Evolutionary conservation across 1,140 invertebrate genomes (phyloP).

Genomic region (Leptonema lineaticorne): DNA sequence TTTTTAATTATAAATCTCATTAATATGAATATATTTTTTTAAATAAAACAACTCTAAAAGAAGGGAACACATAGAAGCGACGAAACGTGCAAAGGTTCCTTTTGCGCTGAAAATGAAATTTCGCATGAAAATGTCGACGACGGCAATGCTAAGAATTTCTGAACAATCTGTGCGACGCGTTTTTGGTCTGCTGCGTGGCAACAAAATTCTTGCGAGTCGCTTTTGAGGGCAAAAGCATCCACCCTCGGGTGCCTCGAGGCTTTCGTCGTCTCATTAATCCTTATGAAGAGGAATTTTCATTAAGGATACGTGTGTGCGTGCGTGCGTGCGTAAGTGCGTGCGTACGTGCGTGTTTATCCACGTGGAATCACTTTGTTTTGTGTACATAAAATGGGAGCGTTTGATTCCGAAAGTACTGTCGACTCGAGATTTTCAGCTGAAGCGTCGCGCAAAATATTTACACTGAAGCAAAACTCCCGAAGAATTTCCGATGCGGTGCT

Average conservation of each 20-base stretch:
- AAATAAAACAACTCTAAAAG: no score
- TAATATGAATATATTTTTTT: no score
- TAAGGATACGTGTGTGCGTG: background rate
- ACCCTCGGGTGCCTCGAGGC: background rate
- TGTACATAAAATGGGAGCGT: no score
- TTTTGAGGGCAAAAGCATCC: conserved; percentile 27
- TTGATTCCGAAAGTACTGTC: no score
- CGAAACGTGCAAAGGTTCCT: no score
- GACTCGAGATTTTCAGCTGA: no score
- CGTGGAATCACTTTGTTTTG: no score
- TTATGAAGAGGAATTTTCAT: conserved; percentile 36
- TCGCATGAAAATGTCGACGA: conserved; percentile 6
- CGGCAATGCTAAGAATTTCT: conserved; percentile 29
- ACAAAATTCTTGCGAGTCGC: conserved; percentile 34
- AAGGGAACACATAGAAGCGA: no score
- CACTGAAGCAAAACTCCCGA: no score
- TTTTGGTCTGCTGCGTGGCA: conserved; percentile 35
- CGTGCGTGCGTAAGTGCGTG: background rate
- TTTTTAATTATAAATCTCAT: no score
- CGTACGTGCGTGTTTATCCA: background rate
- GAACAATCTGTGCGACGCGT: conserved; percentile 39
- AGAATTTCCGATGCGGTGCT: no score
- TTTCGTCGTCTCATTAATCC: conserved; percentile 36
- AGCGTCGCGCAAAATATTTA: no score
- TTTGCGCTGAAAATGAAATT: conserved; percentile 2